Evolutionary conservation across 1,140 invertebrate species (phyloP), one percentile per base, ranked within the genome.

Genomic region (Drosophila cardini): DNA sequence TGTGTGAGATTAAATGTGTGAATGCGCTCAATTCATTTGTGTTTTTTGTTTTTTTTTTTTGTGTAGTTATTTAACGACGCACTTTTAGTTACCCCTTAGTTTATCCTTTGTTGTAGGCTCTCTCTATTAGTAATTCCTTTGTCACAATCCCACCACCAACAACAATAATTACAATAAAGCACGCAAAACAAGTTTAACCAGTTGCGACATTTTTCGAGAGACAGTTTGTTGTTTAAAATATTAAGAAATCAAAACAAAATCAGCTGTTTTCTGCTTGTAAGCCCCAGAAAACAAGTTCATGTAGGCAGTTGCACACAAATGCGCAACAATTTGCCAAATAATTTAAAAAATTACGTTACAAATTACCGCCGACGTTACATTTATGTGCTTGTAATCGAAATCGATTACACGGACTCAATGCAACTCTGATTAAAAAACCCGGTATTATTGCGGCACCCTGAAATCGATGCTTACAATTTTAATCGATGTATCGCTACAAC

Each of bases 151-250:
- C 15, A 57, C 40, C 15, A 57, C 9, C n/a, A 4, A 21, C 45
- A 0, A 15, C 16, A 45, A 26, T 36, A 15, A 43, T 52, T 52
- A 26, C 15, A 72, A 73, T 68, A 80, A 68, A 68, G 57, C 57
- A 38, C 42, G 11, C 15, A 64, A 76, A 82, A 81, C 79, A 2
- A 65, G 79, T 74, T 72, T 64, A 38, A 81, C 79, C 68, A 73
- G 79, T 81, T 82, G 18, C 43, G n/a, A n/a, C n/a, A n/a, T n/a
- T n/a, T n/a, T n/a, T n/a, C n/a, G 32, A 38, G 16, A 32, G 15
- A 3, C 0, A 18, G 10, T 52, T 52, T 11, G n/a, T 38, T 26
- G 46, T 40, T 40, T n/a, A 50, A 10, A 16, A 38, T 16, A 46
- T 43, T 48, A 30, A 42, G 52, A 65, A 72, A 57, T 38, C 48